A percentile compares a stretch with the other conserved stretches of the same genome.
Evolutionary conservation across 2,888 invertebrate genomes (phyloP).

Genomic region (Athalia cordata): DNA sequence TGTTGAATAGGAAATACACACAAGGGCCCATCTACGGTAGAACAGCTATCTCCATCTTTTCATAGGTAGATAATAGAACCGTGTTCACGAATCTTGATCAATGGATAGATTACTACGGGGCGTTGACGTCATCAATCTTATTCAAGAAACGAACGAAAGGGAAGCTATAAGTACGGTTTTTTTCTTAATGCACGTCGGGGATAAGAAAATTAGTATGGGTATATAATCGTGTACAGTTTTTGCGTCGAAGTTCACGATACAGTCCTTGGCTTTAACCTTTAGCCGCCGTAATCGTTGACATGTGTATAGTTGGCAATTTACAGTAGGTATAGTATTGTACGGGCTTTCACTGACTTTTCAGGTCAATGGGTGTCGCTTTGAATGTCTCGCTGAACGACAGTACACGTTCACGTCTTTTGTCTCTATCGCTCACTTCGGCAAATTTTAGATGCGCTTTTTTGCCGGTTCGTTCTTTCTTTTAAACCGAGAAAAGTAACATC

Average conservation of each 20-base stretch:
- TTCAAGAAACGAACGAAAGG: slow-evolving; percentile 23
- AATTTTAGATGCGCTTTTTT: neutral
- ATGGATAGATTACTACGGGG: slow-evolving; percentile 14
- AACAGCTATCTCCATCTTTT: slow-evolving; percentile 18
- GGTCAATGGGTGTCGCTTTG: slow-evolving; percentile 36
- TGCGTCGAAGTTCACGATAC: neutral
- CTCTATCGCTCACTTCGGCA: neutral
- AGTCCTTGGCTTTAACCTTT: slow-evolving; percentile 34
- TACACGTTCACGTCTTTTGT: slow-evolving; percentile 8
- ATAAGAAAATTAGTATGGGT: neutral
- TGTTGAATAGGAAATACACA: slow-evolving; percentile 13
- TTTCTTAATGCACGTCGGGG: neutral
- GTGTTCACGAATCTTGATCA: slow-evolving; percentile 31
- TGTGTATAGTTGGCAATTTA: slow-evolving; percentile 5
- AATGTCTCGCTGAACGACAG: slow-evolving; percentile 16
- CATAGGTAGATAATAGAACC: slow-evolving; percentile 16
- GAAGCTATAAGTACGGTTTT: neutral
- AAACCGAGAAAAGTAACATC: too few species aligned
- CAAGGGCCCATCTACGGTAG: neutral
- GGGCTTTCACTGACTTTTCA: slow-evolving; percentile 43
- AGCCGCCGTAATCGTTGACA: slow-evolving; percentile 2
- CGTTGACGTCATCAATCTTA: slow-evolving; percentile 37
- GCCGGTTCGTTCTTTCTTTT: neutral
- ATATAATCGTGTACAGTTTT: neutral
- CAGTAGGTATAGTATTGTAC: neutral